Evolutionary conservation across 2,113 vertebrate species (phyloP), one percentile per base, ranked within the genome.

Genomic region (Tapirus terrestris): DNA sequence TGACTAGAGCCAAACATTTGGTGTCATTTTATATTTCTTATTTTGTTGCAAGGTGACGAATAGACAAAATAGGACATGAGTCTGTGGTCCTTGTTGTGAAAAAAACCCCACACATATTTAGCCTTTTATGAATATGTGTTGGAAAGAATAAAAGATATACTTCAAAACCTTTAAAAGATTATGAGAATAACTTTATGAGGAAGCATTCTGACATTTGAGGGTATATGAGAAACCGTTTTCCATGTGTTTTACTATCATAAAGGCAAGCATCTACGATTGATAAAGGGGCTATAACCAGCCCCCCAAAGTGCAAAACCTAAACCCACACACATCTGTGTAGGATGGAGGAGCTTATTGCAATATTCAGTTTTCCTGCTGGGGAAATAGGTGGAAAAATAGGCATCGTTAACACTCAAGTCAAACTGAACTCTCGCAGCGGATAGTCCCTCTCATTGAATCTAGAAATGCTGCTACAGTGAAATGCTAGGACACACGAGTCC

Each of bases 171-270:
- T 98, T 97, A 96, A 96, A 97, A 97, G 90, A 79, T 95, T 93
- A 88, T 93, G 96, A 94, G 91, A 92, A 82, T 81, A 98, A 89
- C 95, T 96, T 98, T 96, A 94, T 95, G 84, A 95, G 53, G 97
- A 94, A 95, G 97, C 89, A 97, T 95, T 97, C 91, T 98, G 84
- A 53, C 85, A 89, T 94, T 96, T 97, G 92, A 97, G 91, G 97
- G 96, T 60, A 94, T 89, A 95, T 94, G 86, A 96, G 96, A 97
- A 97, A 97, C 97, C 81, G 68, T 39, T 91, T 98, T 97, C 96
- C 97, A 94, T 98, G 97, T 98, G 94, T 95, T 98, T 98, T 97
- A 95, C 96, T 96, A 98, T 98, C 98, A 97, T 96, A 97, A 98
- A 95, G 92, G 89, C 76, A 96, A 98, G 97, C 96, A 98, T 97